A percentile compares a stretch with the other conserved stretches of the same genome.
These are phyloP conservation scores for Pseudoatta argentina DNA, from an alignment of 1,140 invertebrate genomes.

Conservation along the genomic window DNA sequence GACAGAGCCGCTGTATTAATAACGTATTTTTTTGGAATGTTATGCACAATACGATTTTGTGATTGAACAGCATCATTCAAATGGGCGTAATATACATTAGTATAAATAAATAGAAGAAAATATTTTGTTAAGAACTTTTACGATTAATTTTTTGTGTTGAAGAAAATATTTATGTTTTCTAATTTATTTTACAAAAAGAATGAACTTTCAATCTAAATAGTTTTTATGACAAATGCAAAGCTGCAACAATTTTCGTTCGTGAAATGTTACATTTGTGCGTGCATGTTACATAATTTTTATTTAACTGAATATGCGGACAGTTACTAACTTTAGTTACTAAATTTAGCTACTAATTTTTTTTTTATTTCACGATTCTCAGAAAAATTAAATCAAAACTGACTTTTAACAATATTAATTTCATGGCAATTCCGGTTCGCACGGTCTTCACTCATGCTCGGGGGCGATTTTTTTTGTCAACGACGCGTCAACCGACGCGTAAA, in stretches of 20 bases:
- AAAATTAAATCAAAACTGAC: constrained; percentile 24
- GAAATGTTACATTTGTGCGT: background rate
- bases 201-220: background rate
- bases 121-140: background rate
- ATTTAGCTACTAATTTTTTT: background rate
- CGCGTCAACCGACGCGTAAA: constrained; percentile 57
- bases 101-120: background rate
- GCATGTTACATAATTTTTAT: background rate
- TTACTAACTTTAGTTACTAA: background rate
- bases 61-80: background rate
- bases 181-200: background rate
- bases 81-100: background rate
- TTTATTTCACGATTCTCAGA: background rate
- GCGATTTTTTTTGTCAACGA: constrained; percentile 26
- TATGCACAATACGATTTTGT: background rate
- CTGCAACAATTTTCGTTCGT: background rate
- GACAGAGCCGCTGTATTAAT: constrained; percentile 39
- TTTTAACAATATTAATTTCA: constrained; percentile 38
- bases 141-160: too few species aligned
- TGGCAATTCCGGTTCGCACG: constrained; percentile 47
- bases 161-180: background rate
- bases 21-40: constrained; percentile 19
- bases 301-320: background rate
- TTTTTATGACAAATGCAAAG: background rate
- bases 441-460: constrained; percentile 8